Evolutionary conservation across 2,113 vertebrate genomes (phyloP).

Genomic region (Cephalopholis sonnerati): DNA sequence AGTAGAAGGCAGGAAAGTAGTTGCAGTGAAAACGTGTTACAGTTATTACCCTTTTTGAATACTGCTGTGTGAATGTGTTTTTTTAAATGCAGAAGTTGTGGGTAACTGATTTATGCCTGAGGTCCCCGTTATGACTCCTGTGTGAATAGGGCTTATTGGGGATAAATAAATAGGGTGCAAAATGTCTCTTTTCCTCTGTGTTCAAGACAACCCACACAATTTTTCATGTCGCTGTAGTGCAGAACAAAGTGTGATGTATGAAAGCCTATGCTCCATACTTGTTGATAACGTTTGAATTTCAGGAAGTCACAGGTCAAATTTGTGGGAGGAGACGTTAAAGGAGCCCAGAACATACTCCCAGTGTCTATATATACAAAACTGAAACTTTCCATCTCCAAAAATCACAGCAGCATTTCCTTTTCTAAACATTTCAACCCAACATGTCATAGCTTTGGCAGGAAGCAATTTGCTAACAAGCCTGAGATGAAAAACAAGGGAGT

Average conservation of each 20-base stretch:
- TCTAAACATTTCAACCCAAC: constrained; percentile 74
- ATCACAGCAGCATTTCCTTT: constrained; percentile 73
- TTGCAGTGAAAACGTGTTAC: too few relatives aligned
- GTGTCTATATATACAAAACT: constrained; percentile 64
- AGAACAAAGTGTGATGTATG: constrained; percentile 30
- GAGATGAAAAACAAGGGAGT: constrained; percentile 74
- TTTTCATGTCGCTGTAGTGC: background rate
- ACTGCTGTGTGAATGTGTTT: background rate
- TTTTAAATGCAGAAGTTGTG: background rate
- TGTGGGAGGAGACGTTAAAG: constrained; percentile 39
- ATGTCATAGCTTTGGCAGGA: constrained; percentile 68
- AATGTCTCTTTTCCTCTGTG: background rate
- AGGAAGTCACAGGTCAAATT: constrained; percentile 46
- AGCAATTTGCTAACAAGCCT: constrained; percentile 71
- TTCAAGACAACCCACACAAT: background rate
- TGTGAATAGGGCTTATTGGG: background rate
- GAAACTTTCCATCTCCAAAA: constrained; percentile 68
- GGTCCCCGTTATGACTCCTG: background rate
- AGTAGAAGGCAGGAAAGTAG: too few relatives aligned
- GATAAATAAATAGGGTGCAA: background rate
- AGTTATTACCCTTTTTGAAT: too few relatives aligned
- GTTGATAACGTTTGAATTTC: constrained; percentile 47
- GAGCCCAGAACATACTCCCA: constrained; percentile 45
- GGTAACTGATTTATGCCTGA: background rate
- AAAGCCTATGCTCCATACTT: background rate